Evolutionary conservation across 2,797 vertebrate species (phyloP).

Genomic region (Clamator glandarius): DNA sequence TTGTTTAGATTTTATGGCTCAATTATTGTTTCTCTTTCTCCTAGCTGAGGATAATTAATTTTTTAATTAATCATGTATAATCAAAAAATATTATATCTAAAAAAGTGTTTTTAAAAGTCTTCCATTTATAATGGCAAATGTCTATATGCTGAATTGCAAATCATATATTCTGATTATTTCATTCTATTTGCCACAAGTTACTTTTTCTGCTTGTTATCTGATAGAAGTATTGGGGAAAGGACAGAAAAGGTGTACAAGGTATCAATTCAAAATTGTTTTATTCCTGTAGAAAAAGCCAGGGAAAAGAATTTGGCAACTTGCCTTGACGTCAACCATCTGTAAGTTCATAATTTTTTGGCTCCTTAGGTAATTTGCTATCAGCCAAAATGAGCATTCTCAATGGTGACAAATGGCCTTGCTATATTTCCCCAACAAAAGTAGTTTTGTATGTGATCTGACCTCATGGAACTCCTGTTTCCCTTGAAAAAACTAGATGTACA

Average conservation of each 20-base stretch:
- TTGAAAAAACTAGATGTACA: background rate
- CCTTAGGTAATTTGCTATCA: constrained; percentile 55
- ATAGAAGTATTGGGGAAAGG: background rate
- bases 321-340: constrained; percentile 60
- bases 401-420: constrained; percentile 59
- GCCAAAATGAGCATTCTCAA: constrained; percentile 53
- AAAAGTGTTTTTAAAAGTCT: constrained; percentile 38
- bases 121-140: constrained; percentile 53
- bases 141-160: constrained; percentile 1
- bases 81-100: constrained; percentile 48
- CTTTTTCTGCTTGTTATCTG: background rate
- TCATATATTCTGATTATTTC: constrained; percentile 4
- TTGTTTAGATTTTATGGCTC: constrained; percentile 71
- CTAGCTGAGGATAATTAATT: constrained; percentile 72
- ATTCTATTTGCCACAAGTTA: background rate
- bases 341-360: constrained; percentile 64
- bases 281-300: constrained; percentile 20
- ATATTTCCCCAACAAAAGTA: constrained; percentile 44
- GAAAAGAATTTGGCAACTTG: constrained; percentile 56
- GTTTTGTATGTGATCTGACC: constrained; percentile 50
- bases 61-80: constrained; percentile 74
- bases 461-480: background rate
- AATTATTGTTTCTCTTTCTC: constrained; percentile 72
- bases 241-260: background rate
- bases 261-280: constrained; percentile 26